Base-by-base conservation (phyloP, 2,888 invertebrate species). In the Cotesia congregata region DNA sequence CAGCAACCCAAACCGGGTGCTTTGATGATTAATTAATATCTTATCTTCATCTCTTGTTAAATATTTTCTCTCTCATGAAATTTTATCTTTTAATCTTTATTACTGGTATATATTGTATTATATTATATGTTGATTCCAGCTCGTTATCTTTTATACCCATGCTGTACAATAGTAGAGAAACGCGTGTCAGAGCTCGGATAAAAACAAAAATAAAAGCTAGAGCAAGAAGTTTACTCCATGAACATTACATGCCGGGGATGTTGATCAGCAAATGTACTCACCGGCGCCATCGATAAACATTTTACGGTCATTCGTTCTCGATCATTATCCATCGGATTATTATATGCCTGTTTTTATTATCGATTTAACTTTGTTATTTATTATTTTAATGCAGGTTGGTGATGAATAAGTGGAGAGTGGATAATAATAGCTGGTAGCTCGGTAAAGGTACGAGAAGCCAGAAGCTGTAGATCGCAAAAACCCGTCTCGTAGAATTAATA, bases 271-370 rank as follows among this genome's bases (percentile, higher is more conserved):
- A 20, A 50, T 50, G 59, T 20, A 60, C n/a, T 30, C 60, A 30
- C 70, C 70, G 70, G 70, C 70, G 70, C 59, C 60, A 70, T 70
- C 50, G 7, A 67, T 39, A 67, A 39, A 12, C 50, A 50, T 50
- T 50, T 50, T n/a, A 67, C 30, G 67, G 30, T 39, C 39, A 20
- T 38, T 67, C 39, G 67, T 67, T 38, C 12, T 50, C 12, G 50
- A 12, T 50, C 50, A 50, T 50, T 50, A 50, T 9, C 7, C 9
- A 50, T 30, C 30, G 30, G 30, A 30, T 30, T 50, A 50, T 50
- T 12, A 50, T 50, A 50, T 2, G 50, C 50, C 12, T 4, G 50
- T 50, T 50, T 50, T 50, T 50, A 50, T 50, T 50, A 50, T 1
- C 7, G 50, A 3, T 50, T 1, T 12, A 50, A 50, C 50, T 50